Base-by-base conservation (phyloP, 2,888 invertebrate genomes). In the Entomobrya proxima region DNA sequence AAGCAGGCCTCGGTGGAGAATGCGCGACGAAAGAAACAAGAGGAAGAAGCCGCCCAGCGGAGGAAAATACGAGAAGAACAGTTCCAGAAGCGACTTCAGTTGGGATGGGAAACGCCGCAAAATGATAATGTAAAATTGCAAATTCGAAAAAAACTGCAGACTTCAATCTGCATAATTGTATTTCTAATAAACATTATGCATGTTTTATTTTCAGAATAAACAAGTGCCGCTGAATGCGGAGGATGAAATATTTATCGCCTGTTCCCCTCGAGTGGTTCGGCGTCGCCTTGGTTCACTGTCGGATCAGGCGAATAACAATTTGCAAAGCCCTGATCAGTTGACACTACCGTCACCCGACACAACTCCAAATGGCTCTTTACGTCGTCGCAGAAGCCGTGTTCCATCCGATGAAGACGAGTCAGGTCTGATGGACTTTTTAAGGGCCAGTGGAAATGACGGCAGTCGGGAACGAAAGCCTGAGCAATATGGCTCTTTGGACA, bases 301-400 rank as follows among this genome's bases (percentile, higher is more conserved):
- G 82, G 94, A 93, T n/a, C 90, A 90, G 58, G 74, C 55, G 9
- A 85, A 87, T 58, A 85, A 87, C 52, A 90, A 86, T 35, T 83
- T 88, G 0, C 89, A 85, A 15, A 87, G 88, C 47, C 86, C 88
- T 1, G 90, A 90, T 50, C 90, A 90, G 40, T 84, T 90, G 37
- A 91, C 91, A 6, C 90, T 91, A 15, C 91, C 90, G 74, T 90
- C 89, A 3, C 90, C 90, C 58, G 97, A 97, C 91, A 95, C 97
- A 52, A 97, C 97, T 4, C 97, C 97, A 15, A 97, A 96, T 88
- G 97, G 97, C 40, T 97, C 97, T 88, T 92, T 97, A 50, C 93
- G 97, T 24, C 93, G 97, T 44, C 93, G 97, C 61, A 93, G 96
- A 90, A 95, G 97, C 91, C 94, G 96, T 37, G 95, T 96, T 21